Evolutionary conservation across 2,888 invertebrate genomes (phyloP), one percentile per base, ranked within the genome.

Genomic region (Cenopis cana): DNA sequence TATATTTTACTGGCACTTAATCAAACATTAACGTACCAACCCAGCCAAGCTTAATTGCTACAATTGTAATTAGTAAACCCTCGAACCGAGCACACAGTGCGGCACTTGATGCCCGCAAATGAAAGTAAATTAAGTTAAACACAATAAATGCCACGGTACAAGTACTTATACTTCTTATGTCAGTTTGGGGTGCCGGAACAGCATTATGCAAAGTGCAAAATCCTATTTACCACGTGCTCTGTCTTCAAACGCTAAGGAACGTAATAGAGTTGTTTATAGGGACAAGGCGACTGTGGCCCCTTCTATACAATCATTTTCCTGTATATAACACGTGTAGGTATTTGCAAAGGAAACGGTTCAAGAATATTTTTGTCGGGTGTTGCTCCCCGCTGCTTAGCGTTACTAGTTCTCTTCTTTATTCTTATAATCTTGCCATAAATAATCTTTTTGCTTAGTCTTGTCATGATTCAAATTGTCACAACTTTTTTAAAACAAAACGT

Each of bases 181-280:
- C 74, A 73, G 74, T 75, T 67, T 74, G 71, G 69, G 73, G 71
- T 74, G 76, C 75, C 79, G 76, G 78, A 76, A 76, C 79, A 80
- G 83, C 84, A 85, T 88, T 88, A 89, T 89, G 89, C 82, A 88
- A 88, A 89, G 84, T 86, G 86, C 82, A 83, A 85, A 88, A 88
- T 85, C 85, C 81, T 81, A 88, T 89, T 89, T 88, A 68, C 79
- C 81, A 79, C 80, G 79, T 81, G 81, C 79, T 76, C 75, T 76
- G 77, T 77, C 79, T 75, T 74, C 81, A 80, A 81, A 81, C 82
- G 81, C 81, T 81, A 78, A 83, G 82, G 83, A 81, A 78, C 79
- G 81, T 85, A 88, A 88, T 88, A 83, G 81, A 87, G 78, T 84
- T 85, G 85, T 86, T 87, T 87, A 86, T 85, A 80, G 81, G 80